Conservation (phyloP, 2,113 vertebrate genomes). For the Pollachius pollachius region DNA sequence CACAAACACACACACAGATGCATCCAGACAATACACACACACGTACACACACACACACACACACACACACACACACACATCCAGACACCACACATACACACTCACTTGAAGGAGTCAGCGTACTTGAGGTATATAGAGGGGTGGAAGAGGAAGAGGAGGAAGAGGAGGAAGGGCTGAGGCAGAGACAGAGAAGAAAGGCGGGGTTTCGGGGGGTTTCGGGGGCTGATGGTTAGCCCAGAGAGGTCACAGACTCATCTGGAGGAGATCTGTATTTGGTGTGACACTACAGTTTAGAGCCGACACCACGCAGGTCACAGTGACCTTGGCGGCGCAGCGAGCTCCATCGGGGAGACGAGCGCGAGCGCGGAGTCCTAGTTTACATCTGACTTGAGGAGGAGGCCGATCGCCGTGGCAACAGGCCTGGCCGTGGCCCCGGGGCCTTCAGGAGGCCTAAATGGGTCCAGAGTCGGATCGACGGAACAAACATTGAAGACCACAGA, state of each 20-base stretch:
- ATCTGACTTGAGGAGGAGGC: too few species aligned
- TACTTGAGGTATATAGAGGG: not conserved
- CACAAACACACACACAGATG: conserved; percentile 1
- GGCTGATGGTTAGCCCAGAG: conserved; percentile 12
- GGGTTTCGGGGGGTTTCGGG: conserved; percentile 14
- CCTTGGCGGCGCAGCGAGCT: conserved; percentile 23
- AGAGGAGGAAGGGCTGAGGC: conserved; percentile 43
- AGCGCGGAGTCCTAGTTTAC: too few species aligned
- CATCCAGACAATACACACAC: not conserved
- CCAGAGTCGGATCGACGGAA: conserved; percentile 27
- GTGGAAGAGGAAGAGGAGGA: conserved; percentile 24
- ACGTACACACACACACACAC: too few species aligned
- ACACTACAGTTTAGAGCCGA: not conserved
- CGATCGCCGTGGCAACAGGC: not conserved
- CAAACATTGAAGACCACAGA: not conserved
- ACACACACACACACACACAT: too few species aligned
- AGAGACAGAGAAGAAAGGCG: conserved; percentile 16
- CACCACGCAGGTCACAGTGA: not conserved
- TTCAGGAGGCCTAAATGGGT: conserved; percentile 19
- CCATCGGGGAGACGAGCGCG: not conserved
- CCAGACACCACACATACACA: too few species aligned
- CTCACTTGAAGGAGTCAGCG: too few species aligned
- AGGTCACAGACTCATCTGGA: conserved; percentile 44
- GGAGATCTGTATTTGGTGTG: conserved; percentile 13
- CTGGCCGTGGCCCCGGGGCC: not conserved